phyloP scores from a whole-genome alignment of 2,113 vertebrate genomes.

The Clarias macrocephalus region DNA sequence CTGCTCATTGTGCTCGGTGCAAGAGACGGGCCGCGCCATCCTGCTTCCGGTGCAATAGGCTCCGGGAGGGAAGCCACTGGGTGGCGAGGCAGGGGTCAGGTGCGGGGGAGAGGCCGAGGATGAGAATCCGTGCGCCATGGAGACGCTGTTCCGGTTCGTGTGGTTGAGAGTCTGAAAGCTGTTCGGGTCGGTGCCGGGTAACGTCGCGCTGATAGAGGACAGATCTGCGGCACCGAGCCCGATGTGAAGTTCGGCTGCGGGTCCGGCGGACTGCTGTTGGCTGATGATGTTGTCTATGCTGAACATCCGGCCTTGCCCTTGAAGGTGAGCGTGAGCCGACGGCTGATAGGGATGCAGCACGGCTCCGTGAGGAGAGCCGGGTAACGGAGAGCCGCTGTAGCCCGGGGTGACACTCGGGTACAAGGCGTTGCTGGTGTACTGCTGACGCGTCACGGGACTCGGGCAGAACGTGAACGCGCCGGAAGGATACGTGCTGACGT shows the following conservation, averaged over 20 bases:
- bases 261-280: conserved; percentile 79
- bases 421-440: conserved; percentile 73
- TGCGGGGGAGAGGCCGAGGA: conserved; percentile 78
- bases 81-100: conserved; percentile 73
- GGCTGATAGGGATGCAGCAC: conserved; percentile 80
- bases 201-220: conserved; percentile 68
- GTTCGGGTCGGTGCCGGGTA: conserved; percentile 66
- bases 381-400: conserved; percentile 71
- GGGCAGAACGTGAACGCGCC: conserved; percentile 83
- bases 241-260: conserved; percentile 67
- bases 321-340: conserved; percentile 59
- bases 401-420: conserved; percentile 73
- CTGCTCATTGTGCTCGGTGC: conserved; percentile 83
- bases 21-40: conserved; percentile 70
- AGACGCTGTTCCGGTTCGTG: conserved; percentile 63
- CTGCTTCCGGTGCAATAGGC: conserved; percentile 79
- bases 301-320: conserved; percentile 84
- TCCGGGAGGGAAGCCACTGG: conserved; percentile 75
- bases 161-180: conserved; percentile 79
- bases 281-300: conserved; percentile 91
- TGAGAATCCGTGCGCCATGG: conserved; percentile 70
- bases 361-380: conserved; percentile 71
- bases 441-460: conserved; percentile 64
- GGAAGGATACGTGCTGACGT: conserved; percentile 85
- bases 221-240: conserved; percentile 69